These are phyloP conservation scores for Catamblyrhynchus diadema DNA, from an alignment of 2,797 vertebrate genomes.

Conservation along the genomic window DNA sequence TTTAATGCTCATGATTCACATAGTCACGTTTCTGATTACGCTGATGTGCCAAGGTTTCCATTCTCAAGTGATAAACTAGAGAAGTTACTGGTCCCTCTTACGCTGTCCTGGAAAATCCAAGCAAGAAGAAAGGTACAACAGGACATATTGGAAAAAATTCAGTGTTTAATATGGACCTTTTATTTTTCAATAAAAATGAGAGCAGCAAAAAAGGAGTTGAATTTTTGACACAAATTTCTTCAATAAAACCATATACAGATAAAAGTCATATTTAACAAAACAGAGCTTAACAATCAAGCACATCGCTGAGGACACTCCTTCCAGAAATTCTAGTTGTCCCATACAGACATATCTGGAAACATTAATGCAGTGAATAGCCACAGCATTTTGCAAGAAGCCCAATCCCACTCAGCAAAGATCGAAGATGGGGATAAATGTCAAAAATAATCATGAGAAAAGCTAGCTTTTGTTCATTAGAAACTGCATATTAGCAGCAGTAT, in stretches of 20 bases:
- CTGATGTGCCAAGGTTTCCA: not conserved
- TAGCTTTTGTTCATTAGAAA: not conserved
- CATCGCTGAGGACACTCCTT: not conserved
- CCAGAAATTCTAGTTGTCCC: not conserved
- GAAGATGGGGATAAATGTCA: not conserved
- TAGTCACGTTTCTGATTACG: not conserved
- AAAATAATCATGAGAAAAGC: not conserved
- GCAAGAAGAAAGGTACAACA: not conserved
- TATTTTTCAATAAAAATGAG: not conserved
- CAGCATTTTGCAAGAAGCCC: not conserved
- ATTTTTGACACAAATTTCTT: not conserved
- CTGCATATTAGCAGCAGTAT: not conserved
- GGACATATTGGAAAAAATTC: not conserved
- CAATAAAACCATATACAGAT: not conserved
- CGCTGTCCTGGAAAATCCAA: not conserved
- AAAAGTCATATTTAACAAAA: not conserved
- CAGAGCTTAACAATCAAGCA: not conserved
- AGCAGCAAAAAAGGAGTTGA: not conserved
- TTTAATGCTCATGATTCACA: not conserved
- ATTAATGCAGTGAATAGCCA: not conserved
- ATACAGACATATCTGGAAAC: not conserved
- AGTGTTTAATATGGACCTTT: not conserved
- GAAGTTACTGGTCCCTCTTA: not conserved
- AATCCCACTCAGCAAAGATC: not conserved
- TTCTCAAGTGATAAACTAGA: not conserved